Base-by-base conservation (phyloP, 1,140 invertebrate genomes). In the Vollenhovia emeryi region DNA sequence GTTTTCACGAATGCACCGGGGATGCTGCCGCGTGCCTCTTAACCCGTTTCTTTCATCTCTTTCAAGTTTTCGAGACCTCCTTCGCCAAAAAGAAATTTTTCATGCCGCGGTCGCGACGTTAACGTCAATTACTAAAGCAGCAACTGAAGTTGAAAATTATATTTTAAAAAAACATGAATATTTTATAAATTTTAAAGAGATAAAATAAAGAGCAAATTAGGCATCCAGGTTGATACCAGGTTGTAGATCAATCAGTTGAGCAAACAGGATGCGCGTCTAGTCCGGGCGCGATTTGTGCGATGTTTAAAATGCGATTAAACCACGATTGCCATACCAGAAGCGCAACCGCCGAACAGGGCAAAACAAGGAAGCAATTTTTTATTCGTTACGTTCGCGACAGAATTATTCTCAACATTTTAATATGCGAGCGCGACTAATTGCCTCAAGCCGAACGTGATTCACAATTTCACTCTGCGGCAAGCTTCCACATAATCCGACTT, bases 311-410 rank as follows among this genome's bases (percentile, higher is more conserved):
- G 24, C 57, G 57, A 78, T 78, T 78, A 48, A 2, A 43, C 24
- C 33, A 13, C 30, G 43, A 71, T 80, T 55, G 57, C 30, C 15
- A 36, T 80, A 6, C 9, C 30, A 62, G n/a, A 40, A 48, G 48
- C 24, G 21, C 5, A 24, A 13, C 15, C 13, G 15, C 5, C 55
- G 71, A n/a, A 18, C 24, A 27, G 13, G 21, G 48, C 13, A 69
- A 80, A 80, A 68, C 60, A 80, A 69, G 64, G 50, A 80, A 80
- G 36, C 48, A 43, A 80, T 80, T 80, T 80, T 80, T 80, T 80
- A 71, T 33, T 80, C 9, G 43, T 79, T 36, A 68, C 21, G 18
- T 55, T 71, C 13, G 48, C 33, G 9, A 50, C 30, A 18, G 40
- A 69, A 80, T 50, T 80, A 57, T 80, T 55, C 18, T 33, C 62